These are phyloP conservation scores for Sphaeridia pumilis DNA, from an alignment of 2,888 invertebrate species.

Conservation along the genomic window DNA sequence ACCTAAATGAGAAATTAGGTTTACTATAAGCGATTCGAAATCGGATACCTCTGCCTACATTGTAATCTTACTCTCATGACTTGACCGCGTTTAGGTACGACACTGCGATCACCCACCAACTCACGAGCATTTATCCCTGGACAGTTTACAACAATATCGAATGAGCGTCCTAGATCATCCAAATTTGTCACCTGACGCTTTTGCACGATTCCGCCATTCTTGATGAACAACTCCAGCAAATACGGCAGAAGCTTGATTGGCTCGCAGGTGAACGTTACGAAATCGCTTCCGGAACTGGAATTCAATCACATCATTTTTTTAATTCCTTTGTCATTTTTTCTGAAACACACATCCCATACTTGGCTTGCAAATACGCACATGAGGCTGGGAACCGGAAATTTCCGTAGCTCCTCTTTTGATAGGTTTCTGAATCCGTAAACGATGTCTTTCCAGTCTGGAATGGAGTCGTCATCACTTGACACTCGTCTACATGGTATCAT, in stretches of 20 bases:
- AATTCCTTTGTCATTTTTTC: neutral
- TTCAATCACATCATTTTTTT: neutral
- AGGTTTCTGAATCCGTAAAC: constrained; percentile 38
- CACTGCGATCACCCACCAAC: constrained; percentile 50
- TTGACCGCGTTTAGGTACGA: constrained; percentile 62
- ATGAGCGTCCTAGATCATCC: constrained; percentile 44
- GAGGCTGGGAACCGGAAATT: constrained; percentile 21
- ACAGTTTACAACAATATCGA: constrained; percentile 67
- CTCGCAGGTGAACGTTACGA: constrained; percentile 57
- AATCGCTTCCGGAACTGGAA: constrained; percentile 46
- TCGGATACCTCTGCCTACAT: neutral
- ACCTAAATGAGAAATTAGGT: constrained; percentile 42
- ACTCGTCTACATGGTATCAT: constrained; percentile 29
- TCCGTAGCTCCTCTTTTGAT: constrained; percentile 33
- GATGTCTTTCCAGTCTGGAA: constrained; percentile 37
- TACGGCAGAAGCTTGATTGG: constrained; percentile 54
- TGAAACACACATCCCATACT: neutral
- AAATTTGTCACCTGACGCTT: constrained; percentile 46
- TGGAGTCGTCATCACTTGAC: constrained; percentile 10
- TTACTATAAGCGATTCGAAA: neutral
- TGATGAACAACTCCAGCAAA: constrained; percentile 50
- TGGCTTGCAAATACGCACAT: too few species aligned
- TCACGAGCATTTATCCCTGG: constrained; percentile 55
- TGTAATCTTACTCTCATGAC: constrained; percentile 47
- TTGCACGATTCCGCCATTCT: constrained; percentile 49